phyloP scores from a whole-genome alignment of 2,113 vertebrate genomes.

The Redunca redunca region DNA sequence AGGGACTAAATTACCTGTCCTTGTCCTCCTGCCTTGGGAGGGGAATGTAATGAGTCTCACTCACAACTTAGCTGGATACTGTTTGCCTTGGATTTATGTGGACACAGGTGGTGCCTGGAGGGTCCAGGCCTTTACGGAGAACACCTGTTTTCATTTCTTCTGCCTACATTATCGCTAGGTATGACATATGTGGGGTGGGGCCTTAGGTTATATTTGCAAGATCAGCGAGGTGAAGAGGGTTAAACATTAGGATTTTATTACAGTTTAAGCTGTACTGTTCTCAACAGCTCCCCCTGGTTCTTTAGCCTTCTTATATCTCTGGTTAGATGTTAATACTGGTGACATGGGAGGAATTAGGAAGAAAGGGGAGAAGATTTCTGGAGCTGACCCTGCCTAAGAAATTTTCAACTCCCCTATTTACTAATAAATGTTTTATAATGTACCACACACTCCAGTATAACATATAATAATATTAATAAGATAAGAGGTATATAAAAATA shows the following conservation, averaged over 20 bases:
- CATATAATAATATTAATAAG: not conserved
- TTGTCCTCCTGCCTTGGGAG: not conserved
- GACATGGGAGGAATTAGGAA: slow-evolving; percentile 21
- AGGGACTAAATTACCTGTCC: not conserved
- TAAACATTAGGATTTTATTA: slow-evolving; percentile 48
- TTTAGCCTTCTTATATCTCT: slow-evolving; percentile 24
- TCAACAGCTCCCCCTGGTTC: not conserved
- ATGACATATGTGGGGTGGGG: slow-evolving; percentile 16
- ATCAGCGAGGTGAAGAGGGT: slow-evolving; percentile 30
- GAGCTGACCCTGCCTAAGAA: not conserved
- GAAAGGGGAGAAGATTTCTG: not conserved
- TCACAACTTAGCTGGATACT: not conserved
- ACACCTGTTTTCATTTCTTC: slow-evolving; percentile 33
- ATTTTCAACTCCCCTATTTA: not conserved
- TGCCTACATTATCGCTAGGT: not conserved
- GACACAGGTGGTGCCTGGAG: slow-evolving; percentile 14
- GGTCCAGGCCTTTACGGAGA: slow-evolving; percentile 18
- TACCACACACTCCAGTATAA: not conserved
- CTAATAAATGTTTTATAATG: not conserved
- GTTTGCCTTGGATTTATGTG: slow-evolving; percentile 32
- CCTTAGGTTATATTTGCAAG: not conserved
- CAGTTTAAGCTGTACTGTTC: slow-evolving; percentile 9
- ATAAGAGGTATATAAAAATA: not conserved
- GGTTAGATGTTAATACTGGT: not conserved
- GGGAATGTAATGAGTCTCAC: not conserved